phyloP scores from a whole-genome alignment of 2,113 vertebrate genomes.

The Scopus umbretta region DNA sequence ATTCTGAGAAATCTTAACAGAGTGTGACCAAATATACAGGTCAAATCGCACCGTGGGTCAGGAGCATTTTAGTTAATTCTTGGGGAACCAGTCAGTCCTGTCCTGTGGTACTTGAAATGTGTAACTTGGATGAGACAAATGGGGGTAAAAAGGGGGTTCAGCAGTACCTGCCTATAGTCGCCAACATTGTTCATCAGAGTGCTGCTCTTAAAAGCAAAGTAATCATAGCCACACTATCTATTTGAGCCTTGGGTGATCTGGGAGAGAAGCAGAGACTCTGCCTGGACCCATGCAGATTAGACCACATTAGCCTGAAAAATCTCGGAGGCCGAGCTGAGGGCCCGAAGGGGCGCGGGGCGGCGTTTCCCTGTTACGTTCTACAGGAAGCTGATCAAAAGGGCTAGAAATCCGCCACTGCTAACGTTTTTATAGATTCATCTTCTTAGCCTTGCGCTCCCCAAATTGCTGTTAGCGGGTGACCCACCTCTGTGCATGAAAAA shows the following conservation, averaged over 20 bases:
- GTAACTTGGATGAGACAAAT: not conserved
- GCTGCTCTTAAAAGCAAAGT: not conserved
- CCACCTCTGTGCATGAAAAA: not conserved
- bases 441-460: not conserved
- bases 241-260: not conserved
- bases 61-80: not conserved
- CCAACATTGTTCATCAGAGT: not conserved
- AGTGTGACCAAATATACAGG: not conserved
- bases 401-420: not conserved
- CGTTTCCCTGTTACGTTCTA: not conserved
- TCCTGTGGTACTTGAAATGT: not conserved
- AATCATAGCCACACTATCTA: not conserved
- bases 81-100: not conserved
- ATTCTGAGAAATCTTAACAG: not conserved
- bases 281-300: not conserved
- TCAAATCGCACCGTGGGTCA: not conserved
- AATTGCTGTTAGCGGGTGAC: not conserved
- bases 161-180: not conserved
- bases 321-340: not conserved
- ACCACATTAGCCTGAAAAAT: not conserved
- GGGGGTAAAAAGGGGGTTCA: not conserved
- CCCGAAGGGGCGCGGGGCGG: not conserved
- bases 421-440: not conserved
- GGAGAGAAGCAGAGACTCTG: not conserved
- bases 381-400: not conserved